These are phyloP conservation scores for Callyntrura sp. DNA, from an alignment of 2,888 invertebrate species.

Conservation along the genomic window DNA sequence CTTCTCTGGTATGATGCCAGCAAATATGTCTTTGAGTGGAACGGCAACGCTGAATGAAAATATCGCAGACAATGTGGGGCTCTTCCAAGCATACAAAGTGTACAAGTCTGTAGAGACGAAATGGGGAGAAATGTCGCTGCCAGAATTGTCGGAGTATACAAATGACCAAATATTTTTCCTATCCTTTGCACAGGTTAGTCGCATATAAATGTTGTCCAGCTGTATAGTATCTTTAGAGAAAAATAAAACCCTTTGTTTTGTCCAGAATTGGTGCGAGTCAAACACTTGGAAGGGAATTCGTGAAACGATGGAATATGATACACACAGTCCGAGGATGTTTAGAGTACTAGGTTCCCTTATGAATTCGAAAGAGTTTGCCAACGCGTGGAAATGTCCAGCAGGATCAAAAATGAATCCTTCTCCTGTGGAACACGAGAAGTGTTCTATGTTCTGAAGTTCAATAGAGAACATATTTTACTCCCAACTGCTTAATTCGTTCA, in stretches of 20 bases:
- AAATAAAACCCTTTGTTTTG: not conserved
- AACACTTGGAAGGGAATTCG: conserved; percentile 78
- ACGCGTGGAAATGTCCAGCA: conserved; percentile 80
- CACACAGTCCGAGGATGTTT: conserved; percentile 80
- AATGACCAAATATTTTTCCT: too few relatives aligned
- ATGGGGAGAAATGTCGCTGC: conserved; percentile 82
- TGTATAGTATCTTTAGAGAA: conserved; percentile 84
- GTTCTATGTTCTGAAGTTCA: conserved; percentile 69
- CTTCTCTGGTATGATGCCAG: conserved; percentile 77
- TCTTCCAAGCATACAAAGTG: conserved; percentile 83
- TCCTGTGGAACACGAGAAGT: conserved; percentile 57
- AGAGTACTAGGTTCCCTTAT: conserved; percentile 80
- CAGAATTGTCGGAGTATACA: conserved; percentile 85
- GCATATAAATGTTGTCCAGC: too few relatives aligned
- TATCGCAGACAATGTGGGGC: conserved; percentile 83
- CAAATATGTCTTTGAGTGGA: conserved; percentile 71
- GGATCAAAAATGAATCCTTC: conserved; percentile 79
- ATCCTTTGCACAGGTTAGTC: too few relatives aligned
- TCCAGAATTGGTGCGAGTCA: conserved; percentile 82
- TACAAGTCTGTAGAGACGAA: conserved; percentile 81
- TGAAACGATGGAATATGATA: conserved; percentile 81
- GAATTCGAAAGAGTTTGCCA: conserved; percentile 82
- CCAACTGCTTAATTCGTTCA: too few relatives aligned
- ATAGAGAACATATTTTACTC: too few relatives aligned
- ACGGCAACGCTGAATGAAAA: conserved; percentile 79